phyloP scores from a whole-genome alignment of 2,113 vertebrate species.

The Syngnathus scovelli region DNA sequence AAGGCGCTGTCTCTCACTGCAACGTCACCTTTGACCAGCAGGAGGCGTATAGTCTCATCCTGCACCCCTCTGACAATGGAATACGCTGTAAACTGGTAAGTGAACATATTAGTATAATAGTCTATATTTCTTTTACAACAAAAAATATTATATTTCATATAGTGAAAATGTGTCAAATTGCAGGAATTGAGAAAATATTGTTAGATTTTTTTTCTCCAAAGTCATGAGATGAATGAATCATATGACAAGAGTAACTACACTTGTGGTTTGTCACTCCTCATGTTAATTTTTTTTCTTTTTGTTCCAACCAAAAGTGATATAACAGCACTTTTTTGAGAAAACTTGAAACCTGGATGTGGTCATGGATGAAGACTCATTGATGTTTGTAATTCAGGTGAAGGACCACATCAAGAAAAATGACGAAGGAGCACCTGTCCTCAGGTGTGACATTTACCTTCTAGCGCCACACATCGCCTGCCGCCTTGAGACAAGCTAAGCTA shows the following conservation, averaged over 20 bases:
- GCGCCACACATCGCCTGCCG: not conserved
- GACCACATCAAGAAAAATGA: conserved; percentile 74
- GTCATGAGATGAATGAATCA: not conserved
- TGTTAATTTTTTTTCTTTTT: no score
- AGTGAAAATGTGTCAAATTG: no score
- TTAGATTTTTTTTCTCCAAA: not conserved
- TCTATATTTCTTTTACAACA: no score
- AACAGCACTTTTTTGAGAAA: no score
- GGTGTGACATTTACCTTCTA: conserved; percentile 44
- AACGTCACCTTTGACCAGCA: conserved; percentile 56
- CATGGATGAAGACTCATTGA: not conserved
- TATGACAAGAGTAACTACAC: no score
- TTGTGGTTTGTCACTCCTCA: no score
- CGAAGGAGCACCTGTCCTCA: conserved; percentile 73
- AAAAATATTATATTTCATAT: no score
- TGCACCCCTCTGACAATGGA: conserved; percentile 49
- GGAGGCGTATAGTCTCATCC: conserved; percentile 76
- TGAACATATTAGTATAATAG: conserved; percentile 13
- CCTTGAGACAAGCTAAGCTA: not conserved
- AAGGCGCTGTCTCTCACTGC: conserved; percentile 44
- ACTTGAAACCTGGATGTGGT: no score
- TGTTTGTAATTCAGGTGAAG: conserved; percentile 63
- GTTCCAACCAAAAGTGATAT: no score
- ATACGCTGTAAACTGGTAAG: conserved; percentile 78
- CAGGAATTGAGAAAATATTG: not conserved